These are phyloP conservation scores for Drosophila busckii DNA, from an alignment of 1,140 invertebrate genomes.

Conservation along the genomic window DNA sequence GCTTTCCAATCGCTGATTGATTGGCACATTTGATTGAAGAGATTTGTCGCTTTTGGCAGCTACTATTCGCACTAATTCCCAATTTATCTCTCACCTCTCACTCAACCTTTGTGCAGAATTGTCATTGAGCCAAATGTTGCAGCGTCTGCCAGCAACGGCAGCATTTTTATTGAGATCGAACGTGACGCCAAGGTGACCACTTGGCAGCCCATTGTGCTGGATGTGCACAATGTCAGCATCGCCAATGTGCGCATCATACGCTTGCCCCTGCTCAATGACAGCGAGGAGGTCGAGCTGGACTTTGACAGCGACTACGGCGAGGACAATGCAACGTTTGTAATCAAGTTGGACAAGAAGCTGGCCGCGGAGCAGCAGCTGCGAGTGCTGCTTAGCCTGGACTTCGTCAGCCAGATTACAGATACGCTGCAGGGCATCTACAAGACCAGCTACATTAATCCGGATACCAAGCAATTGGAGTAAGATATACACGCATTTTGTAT, in stretches of 20 bases:
- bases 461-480: constrained; percentile 83
- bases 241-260: constrained; percentile 66
- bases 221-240: constrained; percentile 72
- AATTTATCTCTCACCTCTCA: constrained; percentile 10
- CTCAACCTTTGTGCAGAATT: constrained; percentile 49
- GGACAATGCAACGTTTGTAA: constrained; percentile 64
- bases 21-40: constrained; percentile 59
- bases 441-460: constrained; percentile 85
- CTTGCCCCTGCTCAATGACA: constrained; percentile 9
- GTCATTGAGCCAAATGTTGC: constrained; percentile 66
- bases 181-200: constrained; percentile 55
- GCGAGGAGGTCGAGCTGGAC: constrained; percentile 62
- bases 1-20: constrained; percentile 49
- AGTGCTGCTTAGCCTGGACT: constrained; percentile 81
- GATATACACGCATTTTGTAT: too few relatives aligned
- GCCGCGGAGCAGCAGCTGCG: constrained; percentile 31
- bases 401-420: constrained; percentile 83
- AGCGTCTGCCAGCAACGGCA: constrained; percentile 64
- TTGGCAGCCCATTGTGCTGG: constrained; percentile 71
- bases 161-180: constrained; percentile 59
- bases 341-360: constrained; percentile 39
- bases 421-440: constrained; percentile 88
- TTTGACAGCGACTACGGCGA: constrained; percentile 70
- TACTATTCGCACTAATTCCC: constrained; percentile 28
- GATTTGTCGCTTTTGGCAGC: constrained; percentile 56